phyloP scores from a whole-genome alignment of 2,888 invertebrate genomes.

The Archaeoteleia sp. region DNA sequence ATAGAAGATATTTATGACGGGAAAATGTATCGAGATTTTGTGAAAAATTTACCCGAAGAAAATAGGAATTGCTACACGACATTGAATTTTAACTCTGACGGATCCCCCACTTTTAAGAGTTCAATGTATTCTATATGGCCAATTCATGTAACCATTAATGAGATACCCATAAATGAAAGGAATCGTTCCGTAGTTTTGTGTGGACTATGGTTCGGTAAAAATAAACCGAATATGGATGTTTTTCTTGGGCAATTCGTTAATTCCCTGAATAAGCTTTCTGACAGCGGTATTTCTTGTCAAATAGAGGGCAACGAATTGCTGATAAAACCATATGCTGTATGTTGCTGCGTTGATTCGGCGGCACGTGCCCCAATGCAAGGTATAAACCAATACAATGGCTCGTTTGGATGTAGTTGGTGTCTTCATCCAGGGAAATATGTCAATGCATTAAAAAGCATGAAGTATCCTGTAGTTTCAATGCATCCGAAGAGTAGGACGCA shows the following conservation, averaged over 20 bases:
- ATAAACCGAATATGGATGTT: constrained; percentile 22
- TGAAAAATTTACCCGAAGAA: constrained; percentile 13
- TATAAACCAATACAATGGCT: too few relatives aligned
- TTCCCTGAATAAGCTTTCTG: constrained; percentile 16
- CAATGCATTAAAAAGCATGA: too few relatives aligned
- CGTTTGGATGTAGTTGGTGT: too few relatives aligned
- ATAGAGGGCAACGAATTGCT: not conserved
- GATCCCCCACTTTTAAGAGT: constrained; percentile 40
- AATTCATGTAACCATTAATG: constrained; percentile 31
- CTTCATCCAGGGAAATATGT: too few relatives aligned
- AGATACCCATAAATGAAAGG: constrained; percentile 23
- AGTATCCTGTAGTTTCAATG: too few relatives aligned
- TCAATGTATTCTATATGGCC: constrained; percentile 40
- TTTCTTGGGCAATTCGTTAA: constrained; percentile 20
- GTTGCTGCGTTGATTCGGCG: too few relatives aligned
- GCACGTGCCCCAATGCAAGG: too few relatives aligned
- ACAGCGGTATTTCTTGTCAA: too few relatives aligned
- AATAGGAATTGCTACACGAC: constrained; percentile 25
- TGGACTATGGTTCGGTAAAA: constrained; percentile 29
- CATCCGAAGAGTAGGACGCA: too few relatives aligned
- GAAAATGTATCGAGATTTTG: constrained; percentile 25
- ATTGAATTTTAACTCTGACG: constrained; percentile 41
- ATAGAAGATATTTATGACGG: constrained; percentile 28
- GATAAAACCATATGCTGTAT: too few relatives aligned
- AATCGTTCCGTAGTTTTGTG: constrained; percentile 7